Evolutionary conservation across 2,113 vertebrate genomes (phyloP).

Genomic region (Dasyprocta punctata): DNA sequence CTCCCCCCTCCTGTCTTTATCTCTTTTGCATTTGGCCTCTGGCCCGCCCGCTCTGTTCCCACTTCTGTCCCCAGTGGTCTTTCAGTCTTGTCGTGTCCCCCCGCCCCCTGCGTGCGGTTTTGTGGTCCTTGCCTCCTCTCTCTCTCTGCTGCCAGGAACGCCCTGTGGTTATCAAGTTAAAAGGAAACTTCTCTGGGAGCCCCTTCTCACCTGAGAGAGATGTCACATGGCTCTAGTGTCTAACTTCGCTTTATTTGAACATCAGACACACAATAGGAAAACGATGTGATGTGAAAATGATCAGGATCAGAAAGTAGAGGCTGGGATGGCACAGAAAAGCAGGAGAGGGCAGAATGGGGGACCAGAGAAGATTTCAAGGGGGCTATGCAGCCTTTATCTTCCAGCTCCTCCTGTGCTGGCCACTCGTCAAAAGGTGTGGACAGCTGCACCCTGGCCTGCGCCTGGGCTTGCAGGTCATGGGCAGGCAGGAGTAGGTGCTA

Average conservation of each 20-base stretch:
- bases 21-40: background rate
- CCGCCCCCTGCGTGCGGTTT: background rate
- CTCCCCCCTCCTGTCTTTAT: background rate
- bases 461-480: background rate
- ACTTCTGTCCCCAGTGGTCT: background rate
- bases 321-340: background rate
- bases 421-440: background rate
- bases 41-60: background rate
- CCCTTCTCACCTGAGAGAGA: background rate
- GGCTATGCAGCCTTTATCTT: rapidly evolving
- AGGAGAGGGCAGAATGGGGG: background rate
- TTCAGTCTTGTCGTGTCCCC: background rate
- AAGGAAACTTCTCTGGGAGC: background rate
- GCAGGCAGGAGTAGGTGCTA: background rate
- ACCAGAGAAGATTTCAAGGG: rapidly evolving
- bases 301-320: background rate
- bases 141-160: too few species aligned
- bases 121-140: background rate
- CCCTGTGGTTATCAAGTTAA: background rate
- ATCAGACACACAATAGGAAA: background rate
- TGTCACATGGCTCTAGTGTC: background rate
- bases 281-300: background rate
- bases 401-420: background rate
- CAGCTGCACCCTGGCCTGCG: background rate
- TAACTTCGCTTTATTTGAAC: background rate